These are phyloP conservation scores for Leptosomus discolor DNA, from an alignment of 2,113 vertebrate genomes.

Conservation along the genomic window DNA sequence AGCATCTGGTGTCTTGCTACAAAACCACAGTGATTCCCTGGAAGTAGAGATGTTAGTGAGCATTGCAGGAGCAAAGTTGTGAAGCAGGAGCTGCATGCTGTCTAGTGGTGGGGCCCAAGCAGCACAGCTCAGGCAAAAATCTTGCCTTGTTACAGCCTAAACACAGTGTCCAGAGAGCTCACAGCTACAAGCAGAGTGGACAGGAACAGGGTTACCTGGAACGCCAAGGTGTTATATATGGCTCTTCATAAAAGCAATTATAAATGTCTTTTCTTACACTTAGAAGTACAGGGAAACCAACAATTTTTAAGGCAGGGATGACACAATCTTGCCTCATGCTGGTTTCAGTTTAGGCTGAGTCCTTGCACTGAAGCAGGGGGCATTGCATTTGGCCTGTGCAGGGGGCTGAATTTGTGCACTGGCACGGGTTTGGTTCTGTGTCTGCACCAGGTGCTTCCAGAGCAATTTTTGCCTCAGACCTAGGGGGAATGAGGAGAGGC, in stretches of 20 bases:
- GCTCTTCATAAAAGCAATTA: neutral
- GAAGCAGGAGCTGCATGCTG: neutral
- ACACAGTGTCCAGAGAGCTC: neutral
- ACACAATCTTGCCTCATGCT: neutral
- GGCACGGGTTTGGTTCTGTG: neutral
- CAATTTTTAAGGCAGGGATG: neutral
- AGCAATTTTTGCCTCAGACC: neutral
- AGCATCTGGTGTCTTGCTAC: neutral
- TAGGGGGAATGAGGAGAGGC: fast-evolving
- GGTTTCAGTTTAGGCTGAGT: neutral
- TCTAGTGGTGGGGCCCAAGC: neutral
- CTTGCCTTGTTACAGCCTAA: neutral
- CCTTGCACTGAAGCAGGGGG: neutral
- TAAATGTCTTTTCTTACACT: neutral
- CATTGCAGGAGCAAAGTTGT: neutral
- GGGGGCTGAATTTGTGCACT: neutral
- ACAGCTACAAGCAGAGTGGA: neutral
- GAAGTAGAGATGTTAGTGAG: neutral
- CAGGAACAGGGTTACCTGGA: neutral
- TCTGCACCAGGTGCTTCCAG: neutral
- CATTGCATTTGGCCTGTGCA: fast-evolving
- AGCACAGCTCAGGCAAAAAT: neutral
- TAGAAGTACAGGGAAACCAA: neutral
- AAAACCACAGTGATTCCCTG: neutral
- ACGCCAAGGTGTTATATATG: fast-evolving